Evolutionary conservation across 1,140 invertebrate species (phyloP).

Genomic region (Zaprionus nigranus): DNA sequence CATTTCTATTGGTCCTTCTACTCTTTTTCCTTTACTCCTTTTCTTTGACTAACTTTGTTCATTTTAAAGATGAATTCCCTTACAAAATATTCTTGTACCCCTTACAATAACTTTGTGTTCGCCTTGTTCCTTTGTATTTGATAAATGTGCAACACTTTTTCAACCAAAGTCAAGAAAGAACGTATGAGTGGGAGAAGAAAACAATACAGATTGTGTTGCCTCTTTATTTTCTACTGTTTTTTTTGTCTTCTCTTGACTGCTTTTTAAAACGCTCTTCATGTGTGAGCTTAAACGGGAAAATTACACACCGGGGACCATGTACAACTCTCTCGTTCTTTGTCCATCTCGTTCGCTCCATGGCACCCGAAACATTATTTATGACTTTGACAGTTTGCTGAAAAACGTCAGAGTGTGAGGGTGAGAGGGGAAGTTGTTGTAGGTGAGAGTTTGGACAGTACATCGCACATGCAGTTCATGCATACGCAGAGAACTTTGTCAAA

Average conservation of each 20-base stretch:
- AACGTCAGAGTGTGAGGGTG: neutral
- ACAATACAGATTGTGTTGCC: neutral
- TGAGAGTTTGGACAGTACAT: slow-evolving; percentile 14
- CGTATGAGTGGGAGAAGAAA: neutral
- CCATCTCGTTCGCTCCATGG: neutral
- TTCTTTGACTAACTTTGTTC: neutral
- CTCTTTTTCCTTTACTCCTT: neutral
- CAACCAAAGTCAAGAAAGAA: neutral
- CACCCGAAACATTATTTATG: slow-evolving; percentile 53
- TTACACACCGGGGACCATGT: slow-evolving; percentile 45
- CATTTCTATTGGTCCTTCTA: neutral
- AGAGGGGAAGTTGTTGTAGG: slow-evolving; percentile 32
- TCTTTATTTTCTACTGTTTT: slow-evolving; percentile 5
- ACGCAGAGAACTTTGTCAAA: slow-evolving; percentile 50
- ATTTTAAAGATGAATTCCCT: neutral
- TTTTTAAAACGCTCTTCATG: slow-evolving; percentile 32
- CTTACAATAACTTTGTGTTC: neutral
- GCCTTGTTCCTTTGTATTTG: neutral
- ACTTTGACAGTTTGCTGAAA: slow-evolving; percentile 53
- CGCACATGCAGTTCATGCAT: slow-evolving; percentile 35
- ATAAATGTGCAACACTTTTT: slow-evolving; percentile 9
- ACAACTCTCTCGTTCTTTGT: slow-evolving; percentile 10
- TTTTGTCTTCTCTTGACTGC: neutral
- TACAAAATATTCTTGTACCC: neutral
- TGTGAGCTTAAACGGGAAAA: slow-evolving; percentile 47